Conservation (phyloP, 1,140 invertebrate genomes). For the Cydia splendana region DNA sequence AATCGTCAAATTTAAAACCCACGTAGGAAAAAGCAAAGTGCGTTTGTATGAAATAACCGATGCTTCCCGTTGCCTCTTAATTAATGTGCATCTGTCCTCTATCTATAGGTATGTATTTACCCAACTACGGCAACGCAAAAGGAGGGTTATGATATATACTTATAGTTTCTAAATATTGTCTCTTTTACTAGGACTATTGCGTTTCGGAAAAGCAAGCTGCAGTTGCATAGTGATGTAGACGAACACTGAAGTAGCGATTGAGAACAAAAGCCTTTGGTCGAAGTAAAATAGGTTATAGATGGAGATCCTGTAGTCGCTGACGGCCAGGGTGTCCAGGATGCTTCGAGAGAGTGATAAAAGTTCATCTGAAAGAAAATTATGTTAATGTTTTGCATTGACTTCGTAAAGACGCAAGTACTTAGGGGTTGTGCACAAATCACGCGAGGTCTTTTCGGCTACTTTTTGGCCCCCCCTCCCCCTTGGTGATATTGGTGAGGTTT, state of each 20-base stretch:
- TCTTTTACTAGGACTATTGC: not conserved
- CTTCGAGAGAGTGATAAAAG: constrained; percentile 45
- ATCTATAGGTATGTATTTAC: too few relatives aligned
- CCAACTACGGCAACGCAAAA: too few relatives aligned
- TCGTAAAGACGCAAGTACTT: too few relatives aligned
- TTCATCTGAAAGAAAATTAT: constrained; percentile 45
- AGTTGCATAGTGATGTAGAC: constrained; percentile 58
- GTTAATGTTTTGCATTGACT: not conserved
- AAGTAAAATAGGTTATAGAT: constrained; percentile 50
- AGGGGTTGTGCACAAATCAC: too few relatives aligned
- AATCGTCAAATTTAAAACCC: too few relatives aligned
- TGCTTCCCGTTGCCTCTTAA: not conserved
- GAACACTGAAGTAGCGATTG: constrained; percentile 46
- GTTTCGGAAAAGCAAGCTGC: constrained; percentile 38
- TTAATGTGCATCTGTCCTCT: not conserved
- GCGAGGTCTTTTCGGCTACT: too few relatives aligned
- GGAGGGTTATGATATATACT: too few relatives aligned
- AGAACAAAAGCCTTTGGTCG: constrained; percentile 43
- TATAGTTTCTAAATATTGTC: too few relatives aligned
- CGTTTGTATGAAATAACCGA: too few relatives aligned
- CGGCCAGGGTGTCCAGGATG: constrained; percentile 44
- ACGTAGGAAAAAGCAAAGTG: too few relatives aligned
- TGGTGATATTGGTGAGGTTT: too few relatives aligned
- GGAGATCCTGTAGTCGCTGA: constrained; percentile 42
- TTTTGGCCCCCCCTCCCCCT: too few relatives aligned